A percentile compares a stretch with the other conserved stretches of the same genome.
Evolutionary conservation across 1,140 invertebrate genomes (phyloP).

Genomic region (Galleria mellonella): DNA sequence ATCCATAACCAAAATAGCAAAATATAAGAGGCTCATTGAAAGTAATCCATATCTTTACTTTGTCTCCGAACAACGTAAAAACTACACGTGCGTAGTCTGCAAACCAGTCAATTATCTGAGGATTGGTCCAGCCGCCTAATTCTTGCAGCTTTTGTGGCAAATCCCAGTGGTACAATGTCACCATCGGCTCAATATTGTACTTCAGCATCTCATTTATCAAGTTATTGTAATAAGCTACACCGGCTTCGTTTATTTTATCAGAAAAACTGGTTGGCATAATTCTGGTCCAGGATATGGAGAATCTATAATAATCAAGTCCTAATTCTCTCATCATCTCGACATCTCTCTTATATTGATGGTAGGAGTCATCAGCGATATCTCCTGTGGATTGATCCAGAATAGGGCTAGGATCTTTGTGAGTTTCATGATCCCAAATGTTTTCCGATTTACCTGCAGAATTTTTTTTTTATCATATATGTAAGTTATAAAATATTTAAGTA

Average conservation of each 20-base stretch:
- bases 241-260: conserved; percentile 1
- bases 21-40: neutral
- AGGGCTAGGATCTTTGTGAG: neutral
- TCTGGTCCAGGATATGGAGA: neutral
- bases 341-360: conserved; percentile 2
- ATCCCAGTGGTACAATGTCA: conserved; percentile 1
- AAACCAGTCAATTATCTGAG: neutral
- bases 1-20: neutral
- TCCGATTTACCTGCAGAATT: neutral
- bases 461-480: too few species aligned
- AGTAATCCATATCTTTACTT: neutral
- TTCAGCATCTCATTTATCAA: conserved; percentile 1
- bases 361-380: conserved; percentile 1
- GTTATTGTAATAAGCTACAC: conserved; percentile 4
- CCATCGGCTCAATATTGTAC: conserved; percentile 1
- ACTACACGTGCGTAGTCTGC: neutral
- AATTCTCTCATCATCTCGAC: neutral
- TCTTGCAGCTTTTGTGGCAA: neutral
- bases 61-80: neutral
- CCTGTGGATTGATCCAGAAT: neutral
- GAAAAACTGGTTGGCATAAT: neutral
- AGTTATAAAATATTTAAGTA: too few species aligned
- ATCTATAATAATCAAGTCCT: conserved; percentile 1
- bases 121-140: neutral
- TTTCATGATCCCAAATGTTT: conserved; percentile 1